Conservation (phyloP, 2,797 vertebrate species). For the Lepus oiostolus region DNA sequence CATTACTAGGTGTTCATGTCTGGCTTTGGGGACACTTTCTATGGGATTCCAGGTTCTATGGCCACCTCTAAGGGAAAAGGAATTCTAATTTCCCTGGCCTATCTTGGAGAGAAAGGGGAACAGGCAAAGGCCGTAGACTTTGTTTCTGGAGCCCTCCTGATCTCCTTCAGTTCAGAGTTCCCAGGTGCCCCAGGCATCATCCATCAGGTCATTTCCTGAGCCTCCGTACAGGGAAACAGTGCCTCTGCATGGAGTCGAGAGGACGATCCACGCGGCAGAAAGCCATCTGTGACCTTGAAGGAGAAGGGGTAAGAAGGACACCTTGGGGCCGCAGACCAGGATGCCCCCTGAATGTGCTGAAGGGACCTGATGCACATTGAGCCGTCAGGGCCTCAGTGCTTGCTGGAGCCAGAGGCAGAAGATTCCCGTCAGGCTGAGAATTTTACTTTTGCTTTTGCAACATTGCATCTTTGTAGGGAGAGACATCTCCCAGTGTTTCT, state of each 20-base stretch:
- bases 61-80: too few relatives aligned
- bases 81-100: too few relatives aligned
- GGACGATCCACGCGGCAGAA: slow-evolving; percentile 18
- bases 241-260: slow-evolving; percentile 16
- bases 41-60: too few relatives aligned
- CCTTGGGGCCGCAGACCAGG: neutral
- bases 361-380: neutral
- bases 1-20: too few relatives aligned
- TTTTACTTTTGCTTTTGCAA: neutral
- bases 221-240: neutral
- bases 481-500: slow-evolving; percentile 48
- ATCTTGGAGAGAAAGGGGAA: too few relatives aligned
- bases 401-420: neutral
- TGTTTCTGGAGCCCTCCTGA: too few relatives aligned
- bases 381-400: neutral
- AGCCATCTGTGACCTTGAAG: neutral
- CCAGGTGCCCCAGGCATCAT: too few relatives aligned
- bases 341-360: neutral
- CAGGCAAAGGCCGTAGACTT: too few relatives aligned
- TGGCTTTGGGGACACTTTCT: too few relatives aligned
- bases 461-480: neutral
- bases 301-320: neutral
- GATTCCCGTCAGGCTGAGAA: neutral
- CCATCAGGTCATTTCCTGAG: too few relatives aligned
- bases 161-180: too few relatives aligned